Percentiles rank a stretch among this genome's conserved stretches.
These are phyloP conservation scores for Cybosia mesomella DNA, from an alignment of 2,888 invertebrate genomes.

Conservation along the genomic window DNA sequence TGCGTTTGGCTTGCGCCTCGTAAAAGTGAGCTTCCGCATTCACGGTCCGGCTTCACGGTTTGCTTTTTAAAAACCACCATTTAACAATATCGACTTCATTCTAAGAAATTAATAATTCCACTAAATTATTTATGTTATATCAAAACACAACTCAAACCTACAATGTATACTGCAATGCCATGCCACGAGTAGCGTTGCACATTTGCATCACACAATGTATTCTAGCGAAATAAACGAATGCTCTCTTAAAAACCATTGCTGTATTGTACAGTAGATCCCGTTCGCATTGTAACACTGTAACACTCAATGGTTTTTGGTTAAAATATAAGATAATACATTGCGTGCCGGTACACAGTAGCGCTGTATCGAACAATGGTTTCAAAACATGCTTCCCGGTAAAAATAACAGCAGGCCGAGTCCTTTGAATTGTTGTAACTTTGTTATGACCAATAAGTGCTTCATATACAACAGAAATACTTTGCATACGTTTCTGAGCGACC, in stretches of 20 bases:
- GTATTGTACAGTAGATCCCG: not conserved
- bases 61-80: too few relatives aligned
- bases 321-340: constrained; percentile 4
- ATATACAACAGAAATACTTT: not conserved
- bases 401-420: not conserved
- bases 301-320: not conserved
- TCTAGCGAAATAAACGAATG: not conserved
- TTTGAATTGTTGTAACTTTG: constrained; percentile 1
- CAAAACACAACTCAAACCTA: not conserved
- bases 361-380: constrained; percentile 1
- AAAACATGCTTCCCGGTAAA: constrained; percentile 4
- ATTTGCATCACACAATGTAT: not conserved
- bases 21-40: too few relatives aligned
- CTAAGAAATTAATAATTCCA: too few relatives aligned
- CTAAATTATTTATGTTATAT: too few relatives aligned
- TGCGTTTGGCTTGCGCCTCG: too few relatives aligned
- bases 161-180: not conserved
- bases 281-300: not conserved
- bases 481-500: not conserved
- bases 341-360: constrained; percentile 1
- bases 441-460: constrained; percentile 3
- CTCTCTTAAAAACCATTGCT: not conserved
- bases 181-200: not conserved
- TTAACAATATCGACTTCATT: too few relatives aligned
- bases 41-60: too few relatives aligned